phyloP scores from a whole-genome alignment of 2,888 invertebrate species.

The Mycalesis mineus region DNA sequence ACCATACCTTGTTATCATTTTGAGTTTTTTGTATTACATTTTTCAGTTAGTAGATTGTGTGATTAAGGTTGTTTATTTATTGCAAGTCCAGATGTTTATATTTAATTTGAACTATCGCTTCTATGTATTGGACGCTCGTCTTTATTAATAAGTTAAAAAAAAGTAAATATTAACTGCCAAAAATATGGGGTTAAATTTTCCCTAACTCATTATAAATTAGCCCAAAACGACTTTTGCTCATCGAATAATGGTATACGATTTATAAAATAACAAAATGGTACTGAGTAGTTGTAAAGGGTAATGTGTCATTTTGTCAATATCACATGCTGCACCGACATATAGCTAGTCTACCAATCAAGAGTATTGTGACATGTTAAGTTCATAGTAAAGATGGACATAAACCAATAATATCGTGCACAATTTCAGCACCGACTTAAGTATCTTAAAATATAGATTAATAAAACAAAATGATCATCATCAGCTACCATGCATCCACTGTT shows the following conservation, averaged over 20 bases:
- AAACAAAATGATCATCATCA: too few relatives aligned
- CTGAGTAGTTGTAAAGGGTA: constrained; percentile 18
- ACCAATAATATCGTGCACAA: too few relatives aligned
- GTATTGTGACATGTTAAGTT: too few relatives aligned
- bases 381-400: too few relatives aligned
- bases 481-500: too few relatives aligned
- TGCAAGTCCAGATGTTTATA: not conserved
- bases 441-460: too few relatives aligned
- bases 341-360: too few relatives aligned
- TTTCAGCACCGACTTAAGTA: too few relatives aligned
- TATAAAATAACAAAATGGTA: constrained; percentile 11
- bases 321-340: constrained; percentile 15
- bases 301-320: not conserved
- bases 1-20: too few relatives aligned
- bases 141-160: not conserved
- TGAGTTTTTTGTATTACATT: too few relatives aligned
- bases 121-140: not conserved
- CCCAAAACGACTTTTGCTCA: constrained; percentile 44
- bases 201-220: not conserved
- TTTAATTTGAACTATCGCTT: not conserved
- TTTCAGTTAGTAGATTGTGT: too few relatives aligned
- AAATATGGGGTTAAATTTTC: not conserved
- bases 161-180: not conserved
- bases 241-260: constrained; percentile 46
- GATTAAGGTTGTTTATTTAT: too few relatives aligned